Conservation (phyloP, 2,888 invertebrate species). For the Acanthococcus lagerstroemiae region DNA sequence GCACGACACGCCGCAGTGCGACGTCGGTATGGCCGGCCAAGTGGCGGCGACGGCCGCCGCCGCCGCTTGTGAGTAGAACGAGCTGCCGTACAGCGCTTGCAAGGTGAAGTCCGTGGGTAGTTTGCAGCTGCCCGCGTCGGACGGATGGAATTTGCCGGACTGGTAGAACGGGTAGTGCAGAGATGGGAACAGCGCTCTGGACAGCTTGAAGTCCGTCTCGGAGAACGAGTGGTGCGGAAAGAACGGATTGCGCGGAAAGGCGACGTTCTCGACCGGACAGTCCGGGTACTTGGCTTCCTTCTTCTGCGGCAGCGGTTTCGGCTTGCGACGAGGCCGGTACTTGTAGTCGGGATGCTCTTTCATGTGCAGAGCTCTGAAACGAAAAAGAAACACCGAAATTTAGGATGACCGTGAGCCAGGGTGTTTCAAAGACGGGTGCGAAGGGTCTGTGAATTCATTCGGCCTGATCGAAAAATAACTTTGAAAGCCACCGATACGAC, state of each 20-base stretch:
- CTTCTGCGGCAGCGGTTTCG: slow-evolving; percentile 54
- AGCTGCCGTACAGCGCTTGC: slow-evolving; percentile 34
- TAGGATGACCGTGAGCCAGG: not conserved
- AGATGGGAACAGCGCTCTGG: slow-evolving; percentile 58
- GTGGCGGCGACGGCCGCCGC: slow-evolving; percentile 44
- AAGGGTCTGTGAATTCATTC: too few species aligned
- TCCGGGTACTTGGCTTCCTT: slow-evolving; percentile 29
- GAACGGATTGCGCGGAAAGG: slow-evolving; percentile 46
- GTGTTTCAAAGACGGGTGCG: too few species aligned
- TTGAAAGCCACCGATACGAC: too few species aligned
- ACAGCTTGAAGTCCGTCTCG: slow-evolving; percentile 48
- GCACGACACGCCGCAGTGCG: slow-evolving; percentile 40
- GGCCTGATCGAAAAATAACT: too few species aligned
- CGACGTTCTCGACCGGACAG: slow-evolving; percentile 33
- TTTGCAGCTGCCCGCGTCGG: slow-evolving; percentile 45
- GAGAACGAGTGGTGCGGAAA: slow-evolving; percentile 46
- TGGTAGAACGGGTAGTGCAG: slow-evolving; percentile 50
- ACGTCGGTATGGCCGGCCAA: slow-evolving; percentile 44
- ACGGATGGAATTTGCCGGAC: slow-evolving; percentile 36
- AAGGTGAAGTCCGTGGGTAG: slow-evolving; percentile 32
- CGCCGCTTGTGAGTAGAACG: slow-evolving; percentile 36
- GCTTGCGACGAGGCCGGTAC: slow-evolving; percentile 76
- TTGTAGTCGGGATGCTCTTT: slow-evolving; percentile 90
- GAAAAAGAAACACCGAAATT: slow-evolving; percentile 34
- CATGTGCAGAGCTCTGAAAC: slow-evolving; percentile 77